Evolutionary conservation across 2,797 vertebrate species (phyloP).

Genomic region (Oreortyx pictus): DNA sequence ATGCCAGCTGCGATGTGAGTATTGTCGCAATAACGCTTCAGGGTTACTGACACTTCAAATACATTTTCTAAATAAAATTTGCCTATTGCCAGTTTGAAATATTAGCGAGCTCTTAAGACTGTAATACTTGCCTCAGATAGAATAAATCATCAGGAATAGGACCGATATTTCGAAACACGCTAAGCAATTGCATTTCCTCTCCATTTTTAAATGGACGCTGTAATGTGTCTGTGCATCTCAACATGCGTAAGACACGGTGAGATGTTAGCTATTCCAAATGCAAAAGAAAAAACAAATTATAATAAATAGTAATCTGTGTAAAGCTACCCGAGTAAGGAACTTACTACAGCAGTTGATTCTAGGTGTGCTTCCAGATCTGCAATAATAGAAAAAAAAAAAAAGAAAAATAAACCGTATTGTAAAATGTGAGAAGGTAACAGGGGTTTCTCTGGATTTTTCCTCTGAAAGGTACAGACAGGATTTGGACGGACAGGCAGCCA

Average conservation of each 20-base stretch:
- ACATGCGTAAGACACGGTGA: neutral
- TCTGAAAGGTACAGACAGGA: slow-evolving; percentile 92
- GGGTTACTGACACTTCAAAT: neutral
- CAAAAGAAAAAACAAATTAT: neutral
- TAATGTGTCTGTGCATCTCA: neutral
- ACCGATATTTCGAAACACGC: neutral
- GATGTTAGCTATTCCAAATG: neutral
- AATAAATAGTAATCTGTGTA: neutral
- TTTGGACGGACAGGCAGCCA: slow-evolving; percentile 93
- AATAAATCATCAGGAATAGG: neutral
- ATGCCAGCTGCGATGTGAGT: neutral
- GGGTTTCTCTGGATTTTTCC: neutral
- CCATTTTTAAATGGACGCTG: neutral
- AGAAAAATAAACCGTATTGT: neutral
- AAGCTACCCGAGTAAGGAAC: neutral
- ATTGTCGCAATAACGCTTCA: neutral
- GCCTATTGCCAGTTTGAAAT: neutral
- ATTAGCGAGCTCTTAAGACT: neutral
- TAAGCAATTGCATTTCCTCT: neutral
- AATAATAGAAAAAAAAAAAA: neutral
- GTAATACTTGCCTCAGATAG: neutral
- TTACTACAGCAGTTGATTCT: neutral
- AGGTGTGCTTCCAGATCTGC: neutral
- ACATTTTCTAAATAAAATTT: neutral
- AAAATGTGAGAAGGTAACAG: neutral